phyloP scores from a whole-genome alignment of 1,140 invertebrate species.

The Campoletis sonorensis region DNA sequence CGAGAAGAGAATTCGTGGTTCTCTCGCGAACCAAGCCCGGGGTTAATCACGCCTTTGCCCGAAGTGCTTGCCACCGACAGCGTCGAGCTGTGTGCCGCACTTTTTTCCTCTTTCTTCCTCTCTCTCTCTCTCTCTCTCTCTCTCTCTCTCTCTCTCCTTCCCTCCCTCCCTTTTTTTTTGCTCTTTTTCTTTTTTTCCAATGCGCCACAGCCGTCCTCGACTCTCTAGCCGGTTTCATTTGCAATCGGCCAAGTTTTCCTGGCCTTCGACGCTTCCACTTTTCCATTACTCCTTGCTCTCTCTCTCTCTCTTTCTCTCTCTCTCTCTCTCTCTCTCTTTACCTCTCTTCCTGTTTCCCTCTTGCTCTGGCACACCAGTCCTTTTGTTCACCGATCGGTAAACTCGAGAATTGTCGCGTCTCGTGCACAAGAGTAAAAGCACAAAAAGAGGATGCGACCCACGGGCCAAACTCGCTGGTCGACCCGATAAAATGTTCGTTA shows the following conservation, averaged over 20 bases:
- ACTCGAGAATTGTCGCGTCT: slow-evolving; percentile 26
- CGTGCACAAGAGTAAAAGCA: not conserved
- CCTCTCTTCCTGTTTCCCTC: not conserved
- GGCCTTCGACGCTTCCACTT: slow-evolving; percentile 33
- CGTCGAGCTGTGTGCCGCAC: slow-evolving; percentile 28
- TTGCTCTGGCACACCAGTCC: slow-evolving; percentile 7
- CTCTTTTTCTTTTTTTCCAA: not conserved
- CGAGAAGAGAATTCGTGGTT: slow-evolving; percentile 46
- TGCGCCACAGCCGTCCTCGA: slow-evolving; percentile 31
- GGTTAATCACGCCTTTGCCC: slow-evolving; percentile 49
- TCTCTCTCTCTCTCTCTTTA: not conserved
- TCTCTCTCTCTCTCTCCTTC: not conserved
- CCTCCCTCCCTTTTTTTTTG: not conserved
- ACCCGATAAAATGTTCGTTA: slow-evolving; percentile 18
- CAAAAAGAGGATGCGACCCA: not conserved
- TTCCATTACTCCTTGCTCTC: slow-evolving; percentile 33
- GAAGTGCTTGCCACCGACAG: slow-evolving; percentile 52
- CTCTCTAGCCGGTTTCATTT: slow-evolving; percentile 54
- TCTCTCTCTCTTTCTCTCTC: slow-evolving; percentile 1
- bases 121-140: slow-evolving; percentile 12
- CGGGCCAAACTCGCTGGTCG: not conserved
- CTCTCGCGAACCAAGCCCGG: slow-evolving; percentile 42
- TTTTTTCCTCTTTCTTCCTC: slow-evolving; percentile 27
- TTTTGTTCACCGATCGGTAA: slow-evolving; percentile 39
- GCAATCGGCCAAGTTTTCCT: slow-evolving; percentile 59